phyloP scores from a whole-genome alignment of 64 coral and sea anemone species.

The Porites lutea region DNA sequence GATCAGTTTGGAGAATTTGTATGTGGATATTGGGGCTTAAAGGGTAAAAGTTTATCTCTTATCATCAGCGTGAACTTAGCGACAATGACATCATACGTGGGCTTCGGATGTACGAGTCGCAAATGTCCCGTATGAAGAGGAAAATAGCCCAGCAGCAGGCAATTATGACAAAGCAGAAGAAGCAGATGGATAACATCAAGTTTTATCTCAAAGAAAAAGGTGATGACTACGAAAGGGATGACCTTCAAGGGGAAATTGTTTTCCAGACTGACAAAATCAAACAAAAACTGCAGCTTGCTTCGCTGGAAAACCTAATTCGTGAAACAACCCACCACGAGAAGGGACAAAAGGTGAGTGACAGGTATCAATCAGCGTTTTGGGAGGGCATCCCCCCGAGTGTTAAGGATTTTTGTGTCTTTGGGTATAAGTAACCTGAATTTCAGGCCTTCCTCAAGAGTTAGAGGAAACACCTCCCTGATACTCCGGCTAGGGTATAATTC shows the following conservation, averaged over 20 bases:
- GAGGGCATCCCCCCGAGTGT: no score
- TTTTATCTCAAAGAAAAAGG: slow-evolving; percentile 38
- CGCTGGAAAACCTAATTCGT: neutral
- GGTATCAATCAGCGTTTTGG: neutral
- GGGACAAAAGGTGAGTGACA: slow-evolving; percentile 36
- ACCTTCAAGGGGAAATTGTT: neutral
- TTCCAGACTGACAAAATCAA: neutral
- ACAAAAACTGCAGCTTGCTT: neutral
- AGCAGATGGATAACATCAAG: neutral
- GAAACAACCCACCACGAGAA: slow-evolving; percentile 6
- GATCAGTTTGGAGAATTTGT: no score
- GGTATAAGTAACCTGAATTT: no score
- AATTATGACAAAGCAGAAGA: slow-evolving; percentile 9
- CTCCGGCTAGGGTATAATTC: no score
- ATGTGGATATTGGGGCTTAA: neutral
- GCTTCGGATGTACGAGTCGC: slow-evolving; percentile 40
- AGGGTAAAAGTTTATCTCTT: neutral
- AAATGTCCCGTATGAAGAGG: slow-evolving; percentile 27
- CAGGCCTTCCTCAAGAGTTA: no score
- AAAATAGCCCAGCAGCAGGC: neutral
- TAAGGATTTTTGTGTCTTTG: no score
- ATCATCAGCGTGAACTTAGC: neutral
- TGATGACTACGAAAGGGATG: slow-evolving; percentile 9
- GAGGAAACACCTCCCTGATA: no score
- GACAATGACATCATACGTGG: slow-evolving; percentile 33